These are phyloP conservation scores for Okapia johnstoni DNA, from an alignment of 2,113 vertebrate species.

Conservation along the genomic window DNA sequence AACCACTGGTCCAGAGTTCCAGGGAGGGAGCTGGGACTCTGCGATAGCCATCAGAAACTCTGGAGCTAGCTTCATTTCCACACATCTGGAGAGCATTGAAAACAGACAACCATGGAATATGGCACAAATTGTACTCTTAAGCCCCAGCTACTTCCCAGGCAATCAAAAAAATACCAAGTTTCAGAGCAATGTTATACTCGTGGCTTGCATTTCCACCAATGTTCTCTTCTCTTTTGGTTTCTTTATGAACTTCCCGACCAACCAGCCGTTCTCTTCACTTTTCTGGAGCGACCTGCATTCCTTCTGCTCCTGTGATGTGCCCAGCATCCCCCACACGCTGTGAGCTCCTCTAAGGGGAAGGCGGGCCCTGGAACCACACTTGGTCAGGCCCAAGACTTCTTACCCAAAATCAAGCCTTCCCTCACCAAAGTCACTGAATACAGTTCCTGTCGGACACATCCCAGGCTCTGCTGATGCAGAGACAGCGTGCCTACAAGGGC, in stretches of 20 bases:
- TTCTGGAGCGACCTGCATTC: neutral
- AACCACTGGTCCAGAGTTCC: neutral
- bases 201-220: neutral
- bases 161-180: neutral
- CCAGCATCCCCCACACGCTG: neutral
- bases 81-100: neutral
- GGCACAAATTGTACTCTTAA: neutral
- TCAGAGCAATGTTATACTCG: neutral
- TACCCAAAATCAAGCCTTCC: neutral
- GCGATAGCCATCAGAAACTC: neutral
- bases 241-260: neutral
- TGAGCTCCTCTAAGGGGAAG: neutral
- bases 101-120: neutral
- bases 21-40: neutral
- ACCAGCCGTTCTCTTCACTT: neutral
- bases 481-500: neutral
- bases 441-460: rapidly evolving
- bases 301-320: neutral
- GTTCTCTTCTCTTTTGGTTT: neutral
- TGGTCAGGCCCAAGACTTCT: neutral
- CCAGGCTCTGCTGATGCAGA: neutral
- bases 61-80: neutral
- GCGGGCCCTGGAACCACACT: neutral
- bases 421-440: neutral
- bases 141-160: too few relatives aligned